Evolutionary conservation across 2,113 vertebrate genomes (phyloP), one percentile per base, ranked within the genome.

Genomic region (Ptychochromis oligacanthus): DNA sequence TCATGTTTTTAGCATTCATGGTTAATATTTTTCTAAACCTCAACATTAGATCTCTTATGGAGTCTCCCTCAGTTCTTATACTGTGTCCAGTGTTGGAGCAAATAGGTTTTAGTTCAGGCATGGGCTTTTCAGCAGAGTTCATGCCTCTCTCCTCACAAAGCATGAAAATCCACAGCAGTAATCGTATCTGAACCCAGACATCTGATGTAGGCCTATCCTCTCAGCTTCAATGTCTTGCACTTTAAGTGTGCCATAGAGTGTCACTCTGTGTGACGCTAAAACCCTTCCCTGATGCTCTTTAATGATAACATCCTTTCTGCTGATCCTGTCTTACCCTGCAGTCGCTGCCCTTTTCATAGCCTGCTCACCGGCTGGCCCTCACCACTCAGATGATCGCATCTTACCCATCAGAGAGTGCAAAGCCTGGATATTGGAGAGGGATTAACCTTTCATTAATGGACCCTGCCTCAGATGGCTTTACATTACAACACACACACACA

Each of bases 271-370:
- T 3, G 6, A 59, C 0, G 14, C 17, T 72, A 88, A 85, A 87
- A 15, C 49, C 40, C 34, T 76, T 40, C 81, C 59, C 58, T 61
- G 72, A 89, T 88, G 79, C 90, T 80, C 85, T 89, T 84, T 80
- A 82, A 36, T 52, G 88, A 88, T 88, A 86, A 86, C 64, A 38
- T 84, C 83, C 78, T 31, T 62, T 49, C 49, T 57, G 67, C 80
- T 91, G 86, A 92, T 92, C 86, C 82, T 10, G 83, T 85, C 86
- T 90, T 89, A 84, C 79, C 83, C 90, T 58, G 79, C 75, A 75
- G 83, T 24, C n/a, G 3, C 65, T 82, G 81, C 74, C 86, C 86
- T 87, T 77, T 82, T 62, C 24, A 1, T n/a, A 54, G 81, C 83
- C 81, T 4, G 18, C 77, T 80, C 84, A 81, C 80, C 58, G 54